phyloP scores from a whole-genome alignment of 2,113 vertebrate genomes.

The Rattus norvegicus region GRCr8 NC_086028.1:6146001-6146500 shows the following conservation, averaged over 20 bases:
- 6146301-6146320: background rate
- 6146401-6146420: background rate
- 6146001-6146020: conserved; percentile 30
- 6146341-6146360: background rate
- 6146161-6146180: conserved; percentile 42
- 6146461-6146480: background rate
- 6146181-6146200: background rate
- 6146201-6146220: conserved; percentile 23
- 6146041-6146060: background rate
- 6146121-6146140: conserved; percentile 35
- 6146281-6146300: background rate
- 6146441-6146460: background rate
- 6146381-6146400: background rate
- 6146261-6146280: background rate
- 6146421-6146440: background rate
- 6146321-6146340: background rate
- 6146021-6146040: background rate
- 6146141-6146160: conserved; percentile 36
- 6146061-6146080: background rate
- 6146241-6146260: background rate
- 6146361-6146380: background rate
- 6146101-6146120: conserved; percentile 57
- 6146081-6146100: background rate
- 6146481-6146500: background rate
- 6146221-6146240: background rate